Conservation (phyloP, 2,888 invertebrate species). For the Clepsis dumicolana region DNA sequence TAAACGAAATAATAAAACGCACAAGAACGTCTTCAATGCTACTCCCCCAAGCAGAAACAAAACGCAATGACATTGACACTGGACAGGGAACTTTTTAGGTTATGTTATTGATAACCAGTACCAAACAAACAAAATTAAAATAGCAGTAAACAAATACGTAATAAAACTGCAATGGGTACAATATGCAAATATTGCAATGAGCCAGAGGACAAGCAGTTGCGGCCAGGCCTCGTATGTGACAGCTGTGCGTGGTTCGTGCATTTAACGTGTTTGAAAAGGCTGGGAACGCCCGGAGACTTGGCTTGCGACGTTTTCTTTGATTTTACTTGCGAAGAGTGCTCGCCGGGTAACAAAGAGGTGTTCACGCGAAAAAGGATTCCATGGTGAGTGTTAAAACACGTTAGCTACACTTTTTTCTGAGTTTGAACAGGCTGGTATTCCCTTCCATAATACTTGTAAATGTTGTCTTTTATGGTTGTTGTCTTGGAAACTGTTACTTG, state of each 20-base stretch:
- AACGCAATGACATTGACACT: slow-evolving; percentile 17
- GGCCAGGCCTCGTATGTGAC: slow-evolving; percentile 87
- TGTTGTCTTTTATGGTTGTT: no score
- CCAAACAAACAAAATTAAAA: slow-evolving; percentile 5
- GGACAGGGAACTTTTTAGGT: slow-evolving; percentile 34
- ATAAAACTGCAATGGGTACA: slow-evolving; percentile 45
- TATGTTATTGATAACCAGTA: slow-evolving; percentile 33
- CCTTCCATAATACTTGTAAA: no score
- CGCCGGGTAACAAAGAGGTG: slow-evolving; percentile 82
- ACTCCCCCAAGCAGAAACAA: not conserved
- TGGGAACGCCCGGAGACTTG: slow-evolving; percentile 90
- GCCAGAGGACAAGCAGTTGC: slow-evolving; percentile 81
- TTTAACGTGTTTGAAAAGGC: slow-evolving; percentile 88
- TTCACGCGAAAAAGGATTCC: slow-evolving; percentile 89
- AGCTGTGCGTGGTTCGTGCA: slow-evolving; percentile 88
- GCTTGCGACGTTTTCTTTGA: slow-evolving; percentile 92
- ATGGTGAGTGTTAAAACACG: slow-evolving; percentile 81
- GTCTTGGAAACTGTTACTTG: no score
- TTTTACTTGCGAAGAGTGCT: slow-evolving; percentile 89
- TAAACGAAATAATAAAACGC: not conserved
- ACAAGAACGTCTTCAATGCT: no score
- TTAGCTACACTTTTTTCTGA: not conserved
- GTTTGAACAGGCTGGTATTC: no score
- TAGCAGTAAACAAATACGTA: not conserved
- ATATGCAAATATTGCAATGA: slow-evolving; percentile 87